These are phyloP conservation scores for Craniophora ligustri DNA, from an alignment of 2,888 invertebrate species.

Conservation along the genomic window DNA sequence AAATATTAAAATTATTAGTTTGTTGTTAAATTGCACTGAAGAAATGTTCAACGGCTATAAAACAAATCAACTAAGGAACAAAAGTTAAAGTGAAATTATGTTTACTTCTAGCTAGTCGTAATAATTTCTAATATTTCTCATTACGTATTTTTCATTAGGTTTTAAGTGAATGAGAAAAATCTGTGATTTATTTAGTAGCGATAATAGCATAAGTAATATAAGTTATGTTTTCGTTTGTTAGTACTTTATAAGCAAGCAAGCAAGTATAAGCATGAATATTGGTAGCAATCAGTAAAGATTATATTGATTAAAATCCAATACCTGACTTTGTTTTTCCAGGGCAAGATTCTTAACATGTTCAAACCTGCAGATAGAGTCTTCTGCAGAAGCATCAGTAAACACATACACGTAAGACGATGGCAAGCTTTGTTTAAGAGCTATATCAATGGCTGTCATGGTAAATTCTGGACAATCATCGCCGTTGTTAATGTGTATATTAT, in stretches of 20 bases:
- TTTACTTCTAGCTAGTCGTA: too few species aligned
- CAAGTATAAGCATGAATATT: background rate
- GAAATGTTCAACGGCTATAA: too few species aligned
- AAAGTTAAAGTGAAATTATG: too few species aligned
- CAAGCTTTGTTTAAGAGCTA: constrained; percentile 62
- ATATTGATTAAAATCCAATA: constrained; percentile 27
- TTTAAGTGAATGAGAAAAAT: too few species aligned
- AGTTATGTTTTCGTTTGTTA: too few species aligned
- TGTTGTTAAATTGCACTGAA: too few species aligned
- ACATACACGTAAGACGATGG: constrained; percentile 72
- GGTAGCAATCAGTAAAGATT: background rate
- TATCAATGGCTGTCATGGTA: constrained; percentile 70
- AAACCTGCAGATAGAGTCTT: constrained; percentile 56
- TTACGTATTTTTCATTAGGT: too few species aligned
- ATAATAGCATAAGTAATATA: too few species aligned
- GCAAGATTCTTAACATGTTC: constrained; percentile 64
- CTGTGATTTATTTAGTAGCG: too few species aligned
- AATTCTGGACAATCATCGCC: constrained; percentile 72
- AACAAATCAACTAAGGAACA: too few species aligned
- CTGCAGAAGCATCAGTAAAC: constrained; percentile 76
- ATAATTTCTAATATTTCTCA: too few species aligned
- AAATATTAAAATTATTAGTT: background rate
- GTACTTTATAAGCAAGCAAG: too few species aligned
- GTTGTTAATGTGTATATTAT: constrained; percentile 50
- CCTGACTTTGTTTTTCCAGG: constrained; percentile 66